These are phyloP conservation scores for Eubasilissa regina DNA, from an alignment of 1,140 invertebrate genomes.

Conservation along the genomic window DNA sequence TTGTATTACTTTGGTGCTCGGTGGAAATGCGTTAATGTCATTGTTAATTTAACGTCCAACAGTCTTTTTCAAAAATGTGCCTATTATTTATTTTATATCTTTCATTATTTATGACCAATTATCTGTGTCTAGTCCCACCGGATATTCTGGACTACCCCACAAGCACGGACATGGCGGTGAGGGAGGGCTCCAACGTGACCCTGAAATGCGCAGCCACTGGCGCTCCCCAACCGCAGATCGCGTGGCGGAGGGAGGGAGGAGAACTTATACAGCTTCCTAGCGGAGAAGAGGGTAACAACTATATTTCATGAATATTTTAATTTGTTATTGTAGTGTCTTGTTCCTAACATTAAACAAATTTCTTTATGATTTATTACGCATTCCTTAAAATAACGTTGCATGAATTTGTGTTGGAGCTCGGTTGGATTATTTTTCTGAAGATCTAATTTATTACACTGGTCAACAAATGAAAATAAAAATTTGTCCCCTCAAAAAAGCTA, in stretches of 20 bases:
- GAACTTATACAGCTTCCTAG: slow-evolving; percentile 75
- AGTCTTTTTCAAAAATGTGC: too few relatives aligned
- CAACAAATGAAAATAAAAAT: too few relatives aligned
- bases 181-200: slow-evolving; percentile 89
- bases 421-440: too few relatives aligned
- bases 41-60: too few relatives aligned
- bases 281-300: slow-evolving; percentile 70
- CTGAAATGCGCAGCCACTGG: slow-evolving; percentile 89
- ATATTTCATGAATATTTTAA: slow-evolving; percentile 1
- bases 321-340: background rate
- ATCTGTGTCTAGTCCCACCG: slow-evolving; percentile 81
- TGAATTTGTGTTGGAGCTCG: too few relatives aligned
- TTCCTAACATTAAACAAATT: background rate
- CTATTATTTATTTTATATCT: background rate
- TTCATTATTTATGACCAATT: background rate
- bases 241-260: slow-evolving; percentile 88
- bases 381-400: too few relatives aligned
- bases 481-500: too few relatives aligned
- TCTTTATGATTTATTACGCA: too few relatives aligned
- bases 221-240: slow-evolving; percentile 88
- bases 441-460: too few relatives aligned
- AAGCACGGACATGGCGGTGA: slow-evolving; percentile 89
- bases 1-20: too few relatives aligned
- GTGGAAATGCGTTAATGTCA: too few relatives aligned
- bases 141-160: slow-evolving; percentile 90